Base-by-base conservation (phyloP, 1,140 invertebrate species). In the Zaprionus gabonicus region DNA sequence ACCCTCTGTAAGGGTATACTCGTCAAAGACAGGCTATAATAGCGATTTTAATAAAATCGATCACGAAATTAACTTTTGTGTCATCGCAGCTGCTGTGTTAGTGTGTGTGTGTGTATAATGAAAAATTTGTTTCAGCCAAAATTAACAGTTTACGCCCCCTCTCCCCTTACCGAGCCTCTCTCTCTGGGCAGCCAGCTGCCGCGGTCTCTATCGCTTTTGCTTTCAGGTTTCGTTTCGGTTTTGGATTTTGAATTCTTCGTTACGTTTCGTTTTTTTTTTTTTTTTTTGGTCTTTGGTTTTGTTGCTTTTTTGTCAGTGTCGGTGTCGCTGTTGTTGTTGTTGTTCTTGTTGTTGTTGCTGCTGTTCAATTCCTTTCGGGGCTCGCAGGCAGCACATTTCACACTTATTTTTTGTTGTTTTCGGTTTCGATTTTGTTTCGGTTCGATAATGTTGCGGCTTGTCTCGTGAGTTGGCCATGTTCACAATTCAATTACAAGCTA, bases 401-500 rank as follows among this genome's bases (percentile, higher is more conserved):
- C 74, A 85, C 81, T 84, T 81, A 71, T 72, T 49, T 49, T 51
- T 27, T 23, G 28, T 36, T 46, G 41, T 3, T 17, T 46, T 17
- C 13, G 5, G 51, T 57, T 15, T 31, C 25, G 28, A 51, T 73
- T 81, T 72, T 68, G 73, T 74, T 63, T 70, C 53, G 17, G 38
- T 72, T 73, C 58, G 70, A 63, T 62, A 57, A 63, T 69, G 69
- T 41, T 66, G 27, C 49, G 28, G 27, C 38, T 41, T 17, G 64
- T 31, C 44, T 28, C 59, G 31, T 46, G 31, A 31, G n/a, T 41
- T 60, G 64, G 41, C 44, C 70, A 20, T 80, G 67, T 84, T 88
- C 84, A 88, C 81, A 87, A 88, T 87, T 87, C 81, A 87, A 87
- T 87, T 90, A 87, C 84, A 87, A 87, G 71, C 41, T 49, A 62